A percentile compares a stretch with the other conserved stretches of the same genome.
phyloP scores from a whole-genome alignment of 2,888 invertebrate species.

The Allacma fusca region DNA sequence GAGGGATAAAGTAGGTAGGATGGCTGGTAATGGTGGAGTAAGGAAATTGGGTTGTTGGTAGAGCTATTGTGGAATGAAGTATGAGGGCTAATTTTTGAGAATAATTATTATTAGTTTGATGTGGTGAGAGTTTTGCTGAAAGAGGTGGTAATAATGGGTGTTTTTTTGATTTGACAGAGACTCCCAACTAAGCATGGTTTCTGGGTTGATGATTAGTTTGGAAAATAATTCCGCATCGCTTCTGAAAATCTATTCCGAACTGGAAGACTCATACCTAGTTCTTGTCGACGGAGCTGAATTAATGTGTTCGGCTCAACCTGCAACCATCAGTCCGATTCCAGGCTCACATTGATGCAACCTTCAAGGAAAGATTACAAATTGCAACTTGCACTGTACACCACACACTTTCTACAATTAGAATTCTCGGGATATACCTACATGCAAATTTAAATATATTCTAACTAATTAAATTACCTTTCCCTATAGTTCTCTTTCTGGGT shows the following conservation, averaged over 20 bases:
- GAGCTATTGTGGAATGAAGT: too few species aligned
- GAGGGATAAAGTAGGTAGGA: too few species aligned
- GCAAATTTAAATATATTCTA: too few species aligned
- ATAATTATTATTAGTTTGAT: background rate
- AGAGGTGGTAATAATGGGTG: background rate
- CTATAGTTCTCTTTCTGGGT: too few species aligned
- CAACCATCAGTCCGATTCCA: background rate
- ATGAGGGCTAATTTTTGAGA: too few species aligned
- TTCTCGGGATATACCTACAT: too few species aligned
- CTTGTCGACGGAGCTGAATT: background rate
- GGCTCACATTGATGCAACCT: background rate
- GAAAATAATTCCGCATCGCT: background rate
- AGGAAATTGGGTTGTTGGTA: too few species aligned
- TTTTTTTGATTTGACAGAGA: background rate
- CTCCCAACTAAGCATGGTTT: conserved; percentile 3
- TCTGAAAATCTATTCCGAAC: background rate
- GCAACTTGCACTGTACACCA: background rate
- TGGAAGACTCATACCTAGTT: background rate
- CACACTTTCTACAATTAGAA: background rate
- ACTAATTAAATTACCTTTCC: too few species aligned
- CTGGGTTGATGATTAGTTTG: background rate
- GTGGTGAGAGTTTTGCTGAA: too few species aligned
- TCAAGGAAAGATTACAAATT: background rate
- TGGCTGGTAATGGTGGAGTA: too few species aligned
- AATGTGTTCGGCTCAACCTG: background rate